A percentile compares a stretch with the other conserved stretches of the same genome.
These are phyloP conservation scores for Cheirogaleus major DNA, from an alignment of 2,797 vertebrate species.

Conservation along the genomic window DNA sequence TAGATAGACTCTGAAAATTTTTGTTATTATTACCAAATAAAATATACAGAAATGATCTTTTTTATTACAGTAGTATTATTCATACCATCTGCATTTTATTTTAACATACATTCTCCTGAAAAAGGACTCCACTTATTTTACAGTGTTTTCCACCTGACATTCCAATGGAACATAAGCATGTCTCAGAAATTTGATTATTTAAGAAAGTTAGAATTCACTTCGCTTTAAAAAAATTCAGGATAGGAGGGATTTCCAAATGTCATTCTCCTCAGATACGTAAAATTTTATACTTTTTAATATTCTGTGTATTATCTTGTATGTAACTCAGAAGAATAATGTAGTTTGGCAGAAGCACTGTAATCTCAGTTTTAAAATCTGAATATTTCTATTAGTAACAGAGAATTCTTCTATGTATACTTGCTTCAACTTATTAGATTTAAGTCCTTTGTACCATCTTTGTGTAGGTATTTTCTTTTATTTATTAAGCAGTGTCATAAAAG, in stretches of 20 bases:
- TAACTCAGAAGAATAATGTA: slow-evolving; percentile 34
- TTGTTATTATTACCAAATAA: slow-evolving; percentile 47
- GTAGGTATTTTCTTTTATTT: slow-evolving; percentile 58
- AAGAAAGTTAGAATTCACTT: slow-evolving; percentile 53
- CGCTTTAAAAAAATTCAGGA: neutral
- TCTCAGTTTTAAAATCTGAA: neutral
- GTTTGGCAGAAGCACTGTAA: neutral
- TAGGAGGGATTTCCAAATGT: slow-evolving; percentile 33
- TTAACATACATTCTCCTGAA: slow-evolving; percentile 51
- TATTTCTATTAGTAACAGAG: slow-evolving; percentile 10
- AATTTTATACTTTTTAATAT: neutral
- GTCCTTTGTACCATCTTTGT: neutral
- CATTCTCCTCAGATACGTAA: neutral
- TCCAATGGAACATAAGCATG: neutral
- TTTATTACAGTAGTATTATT: slow-evolving; percentile 51
- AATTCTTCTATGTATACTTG: neutral
- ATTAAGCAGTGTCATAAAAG: slow-evolving; percentile 52
- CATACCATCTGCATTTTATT: slow-evolving; percentile 55
- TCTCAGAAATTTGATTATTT: slow-evolving; percentile 50
- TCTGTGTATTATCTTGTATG: slow-evolving; percentile 20
- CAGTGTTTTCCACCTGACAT: slow-evolving; percentile 57
- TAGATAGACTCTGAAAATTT: slow-evolving; percentile 19
- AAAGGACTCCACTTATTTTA: slow-evolving; percentile 22
- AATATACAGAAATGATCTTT: slow-evolving; percentile 12
- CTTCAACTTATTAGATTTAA: slow-evolving; percentile 25